Evolutionary conservation across 2,797 vertebrate species (phyloP).

Genomic region (Hozukius guyotensis): DNA sequence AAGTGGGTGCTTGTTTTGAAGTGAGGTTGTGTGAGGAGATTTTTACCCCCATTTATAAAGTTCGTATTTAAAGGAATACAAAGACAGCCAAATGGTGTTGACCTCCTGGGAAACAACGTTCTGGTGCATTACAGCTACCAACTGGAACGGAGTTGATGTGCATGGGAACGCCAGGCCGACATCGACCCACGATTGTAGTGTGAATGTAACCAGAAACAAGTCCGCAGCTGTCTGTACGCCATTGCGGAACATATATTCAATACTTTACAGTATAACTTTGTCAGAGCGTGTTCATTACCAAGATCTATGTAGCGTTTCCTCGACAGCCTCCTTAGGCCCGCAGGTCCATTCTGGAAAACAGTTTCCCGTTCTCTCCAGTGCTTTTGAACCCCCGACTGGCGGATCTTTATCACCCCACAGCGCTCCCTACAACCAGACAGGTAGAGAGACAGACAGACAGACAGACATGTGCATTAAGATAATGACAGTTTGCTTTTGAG

Average conservation of each 20-base stretch:
- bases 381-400: slow-evolving; percentile 83
- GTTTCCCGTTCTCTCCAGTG: slow-evolving; percentile 86
- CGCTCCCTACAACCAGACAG: slow-evolving; percentile 69
- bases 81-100: too few relatives aligned
- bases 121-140: too few relatives aligned
- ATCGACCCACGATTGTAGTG: too few relatives aligned
- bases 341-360: slow-evolving; percentile 84
- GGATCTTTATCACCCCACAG: slow-evolving; percentile 92
- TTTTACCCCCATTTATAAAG: too few relatives aligned
- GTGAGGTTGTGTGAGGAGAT: too few relatives aligned
- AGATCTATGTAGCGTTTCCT: slow-evolving; percentile 94
- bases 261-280: not conserved
- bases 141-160: too few relatives aligned
- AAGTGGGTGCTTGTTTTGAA: too few relatives aligned
- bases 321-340: slow-evolving; percentile 84
- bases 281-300: slow-evolving; percentile 81
- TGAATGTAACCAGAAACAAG: too few relatives aligned
- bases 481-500: not conserved
- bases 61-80: too few relatives aligned
- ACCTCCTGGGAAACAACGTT: too few relatives aligned
- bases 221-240: too few relatives aligned
- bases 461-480: not conserved
- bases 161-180: too few relatives aligned
- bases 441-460: not conserved
- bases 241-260: not conserved